Evolutionary conservation across 2,113 vertebrate species (phyloP).

Genomic region (Corythoichthys intestinalis): DNA sequence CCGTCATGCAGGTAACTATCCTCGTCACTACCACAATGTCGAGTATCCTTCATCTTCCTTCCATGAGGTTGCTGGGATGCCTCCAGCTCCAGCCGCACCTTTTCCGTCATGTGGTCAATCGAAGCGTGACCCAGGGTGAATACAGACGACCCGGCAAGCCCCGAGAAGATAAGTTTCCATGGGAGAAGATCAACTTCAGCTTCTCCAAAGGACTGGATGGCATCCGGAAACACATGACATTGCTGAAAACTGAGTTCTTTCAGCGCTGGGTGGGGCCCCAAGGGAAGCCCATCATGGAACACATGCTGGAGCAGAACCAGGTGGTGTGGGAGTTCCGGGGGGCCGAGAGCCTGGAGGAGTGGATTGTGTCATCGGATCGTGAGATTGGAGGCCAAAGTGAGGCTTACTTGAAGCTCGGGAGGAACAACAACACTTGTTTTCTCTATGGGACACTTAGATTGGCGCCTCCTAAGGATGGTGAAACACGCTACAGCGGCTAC

Average conservation of each 20-base stretch:
- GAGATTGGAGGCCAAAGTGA: constrained; percentile 89
- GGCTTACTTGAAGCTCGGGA: constrained; percentile 77
- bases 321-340: constrained; percentile 88
- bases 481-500: constrained; percentile 88
- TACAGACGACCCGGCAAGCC: constrained; percentile 79
- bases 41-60: constrained; percentile 25
- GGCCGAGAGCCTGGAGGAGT: constrained; percentile 80
- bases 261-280: constrained; percentile 70
- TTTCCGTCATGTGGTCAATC: constrained; percentile 13
- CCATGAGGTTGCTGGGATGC: constrained; percentile 34
- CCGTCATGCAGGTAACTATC: constrained; percentile 17
- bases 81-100: constrained; percentile 13
- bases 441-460: constrained; percentile 83
- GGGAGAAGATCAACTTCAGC: constrained; percentile 70
- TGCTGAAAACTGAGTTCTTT: constrained; percentile 74
- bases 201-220: constrained; percentile 78
- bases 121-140: constrained; percentile 41
- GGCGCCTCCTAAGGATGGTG: constrained; percentile 79
- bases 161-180: constrained; percentile 57
- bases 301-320: constrained; percentile 80
- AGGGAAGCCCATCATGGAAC: constrained; percentile 64
- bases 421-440: constrained; percentile 79
- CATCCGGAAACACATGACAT: constrained; percentile 74
- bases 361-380: constrained; percentile 83
- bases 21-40: constrained; percentile 31